Evolutionary conservation across 2,113 vertebrate species (phyloP).

Genomic region (Plecotus auritus): DNA sequence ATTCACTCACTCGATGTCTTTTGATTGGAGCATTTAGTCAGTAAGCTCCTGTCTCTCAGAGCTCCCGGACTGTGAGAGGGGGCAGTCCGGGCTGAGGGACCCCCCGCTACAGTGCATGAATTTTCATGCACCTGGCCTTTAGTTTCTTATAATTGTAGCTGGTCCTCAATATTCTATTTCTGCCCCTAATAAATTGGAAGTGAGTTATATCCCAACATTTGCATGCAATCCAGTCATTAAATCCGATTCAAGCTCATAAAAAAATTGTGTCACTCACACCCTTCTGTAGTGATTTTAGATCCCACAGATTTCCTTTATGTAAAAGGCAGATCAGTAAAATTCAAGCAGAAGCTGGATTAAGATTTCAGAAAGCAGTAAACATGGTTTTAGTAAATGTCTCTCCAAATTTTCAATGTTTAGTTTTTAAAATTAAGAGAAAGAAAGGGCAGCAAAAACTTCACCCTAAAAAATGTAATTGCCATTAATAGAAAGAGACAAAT

Average conservation of each 20-base stretch:
- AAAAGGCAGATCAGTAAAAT: not conserved
- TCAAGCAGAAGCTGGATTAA: not conserved
- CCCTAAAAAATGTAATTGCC: not conserved
- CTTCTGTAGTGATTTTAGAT: not conserved
- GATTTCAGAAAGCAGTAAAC: not conserved
- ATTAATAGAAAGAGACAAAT: slow-evolving; percentile 6
- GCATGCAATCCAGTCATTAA: not conserved
- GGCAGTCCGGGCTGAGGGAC: no score
- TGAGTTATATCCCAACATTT: not conserved
- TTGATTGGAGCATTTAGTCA: no score
- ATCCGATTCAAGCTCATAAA: not conserved
- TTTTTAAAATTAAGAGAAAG: not conserved
- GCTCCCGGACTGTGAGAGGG: no score
- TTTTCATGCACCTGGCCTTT: no score
- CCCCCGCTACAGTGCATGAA: no score
- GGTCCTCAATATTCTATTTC: no score
- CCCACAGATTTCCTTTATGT: not conserved
- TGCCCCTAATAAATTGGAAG: not conserved
- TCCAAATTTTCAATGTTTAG: not conserved
- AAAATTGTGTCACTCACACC: not conserved
- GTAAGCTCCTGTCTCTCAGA: no score
- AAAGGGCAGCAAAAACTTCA: not conserved
- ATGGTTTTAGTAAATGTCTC: not conserved
- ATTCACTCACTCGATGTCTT: no score
- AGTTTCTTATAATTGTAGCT: no score